These are phyloP conservation scores for Acrossocheilus fasciatus DNA, from an alignment of 2,797 vertebrate genomes.

Conservation along the genomic window DNA sequence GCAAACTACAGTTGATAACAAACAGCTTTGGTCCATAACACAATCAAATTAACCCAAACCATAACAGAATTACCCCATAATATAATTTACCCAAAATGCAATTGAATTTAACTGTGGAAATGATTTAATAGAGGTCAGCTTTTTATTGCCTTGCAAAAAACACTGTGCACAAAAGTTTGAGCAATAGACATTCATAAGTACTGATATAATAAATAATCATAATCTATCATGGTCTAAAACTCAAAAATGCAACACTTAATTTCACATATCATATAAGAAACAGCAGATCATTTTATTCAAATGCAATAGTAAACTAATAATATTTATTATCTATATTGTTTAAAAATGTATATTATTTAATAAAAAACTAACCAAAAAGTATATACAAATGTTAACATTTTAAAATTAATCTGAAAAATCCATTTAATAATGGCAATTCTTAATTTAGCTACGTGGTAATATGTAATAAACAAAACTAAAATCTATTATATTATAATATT, in stretches of 20 bases:
- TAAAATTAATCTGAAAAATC: neutral
- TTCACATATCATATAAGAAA: neutral
- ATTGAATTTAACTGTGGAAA: neutral
- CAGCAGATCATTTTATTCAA: neutral
- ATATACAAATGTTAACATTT: neutral
- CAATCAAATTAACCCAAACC: conserved; percentile 5
- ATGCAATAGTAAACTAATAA: neutral
- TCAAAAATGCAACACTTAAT: neutral
- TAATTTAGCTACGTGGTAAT: neutral
- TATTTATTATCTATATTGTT: neutral
- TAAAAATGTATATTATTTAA: neutral
- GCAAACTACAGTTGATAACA: conserved; percentile 18
- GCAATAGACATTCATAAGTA: neutral
- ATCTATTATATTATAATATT: neutral
- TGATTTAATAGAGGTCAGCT: neutral
- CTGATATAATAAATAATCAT: neutral
- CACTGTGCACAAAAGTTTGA: neutral
- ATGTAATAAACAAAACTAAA: neutral
- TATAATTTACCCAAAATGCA: conserved; percentile 2
- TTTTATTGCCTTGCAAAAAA: conserved; percentile 22
- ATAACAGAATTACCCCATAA: conserved; percentile 16
- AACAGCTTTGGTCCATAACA: neutral
- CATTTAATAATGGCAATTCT: neutral
- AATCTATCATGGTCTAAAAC: neutral
- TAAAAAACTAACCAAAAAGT: neutral